phyloP scores from a whole-genome alignment of 1,140 invertebrate species.

The Drosophila asahinai region DNA sequence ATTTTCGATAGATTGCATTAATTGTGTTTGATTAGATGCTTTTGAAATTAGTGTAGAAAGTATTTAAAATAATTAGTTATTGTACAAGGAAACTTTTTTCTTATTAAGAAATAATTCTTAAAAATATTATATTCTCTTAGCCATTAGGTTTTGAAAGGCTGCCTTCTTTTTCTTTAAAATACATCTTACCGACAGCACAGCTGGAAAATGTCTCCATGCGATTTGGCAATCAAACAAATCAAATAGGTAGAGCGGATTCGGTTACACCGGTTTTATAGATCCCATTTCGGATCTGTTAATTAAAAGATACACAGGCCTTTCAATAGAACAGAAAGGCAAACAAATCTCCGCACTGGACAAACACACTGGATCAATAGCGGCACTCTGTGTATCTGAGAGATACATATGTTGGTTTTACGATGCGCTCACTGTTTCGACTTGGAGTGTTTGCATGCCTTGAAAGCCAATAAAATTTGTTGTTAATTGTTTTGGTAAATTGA shows the following conservation, averaged over 20 bases:
- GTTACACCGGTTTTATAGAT: constrained; percentile 51
- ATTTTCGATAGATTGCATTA: too few species aligned
- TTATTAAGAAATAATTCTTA: too few species aligned
- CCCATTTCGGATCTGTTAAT: constrained; percentile 52
- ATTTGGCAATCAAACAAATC: constrained; percentile 54
- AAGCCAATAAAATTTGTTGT: constrained; percentile 82
- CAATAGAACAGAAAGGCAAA: constrained; percentile 66
- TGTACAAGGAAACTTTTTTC: too few species aligned
- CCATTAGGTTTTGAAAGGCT: too few species aligned
- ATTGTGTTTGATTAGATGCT: too few species aligned
- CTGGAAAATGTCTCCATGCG: constrained; percentile 14
- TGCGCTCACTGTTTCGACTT: constrained; percentile 60
- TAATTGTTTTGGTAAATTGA: constrained; percentile 83
- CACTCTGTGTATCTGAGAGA: constrained; percentile 53
- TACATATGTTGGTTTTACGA: constrained; percentile 66
- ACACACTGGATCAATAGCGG: constrained; percentile 78
- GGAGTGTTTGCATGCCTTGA: constrained; percentile 76
- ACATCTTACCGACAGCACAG: not conserved
- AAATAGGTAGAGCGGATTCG: constrained; percentile 50
- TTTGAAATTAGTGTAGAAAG: too few species aligned
- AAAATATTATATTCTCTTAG: too few species aligned
- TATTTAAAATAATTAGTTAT: too few species aligned
- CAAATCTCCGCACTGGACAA: constrained; percentile 65
- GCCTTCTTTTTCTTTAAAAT: too few species aligned
- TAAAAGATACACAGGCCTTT: constrained; percentile 61